phyloP scores from a whole-genome alignment of 2,888 invertebrate genomes.

The Cantharis nigra region DNA sequence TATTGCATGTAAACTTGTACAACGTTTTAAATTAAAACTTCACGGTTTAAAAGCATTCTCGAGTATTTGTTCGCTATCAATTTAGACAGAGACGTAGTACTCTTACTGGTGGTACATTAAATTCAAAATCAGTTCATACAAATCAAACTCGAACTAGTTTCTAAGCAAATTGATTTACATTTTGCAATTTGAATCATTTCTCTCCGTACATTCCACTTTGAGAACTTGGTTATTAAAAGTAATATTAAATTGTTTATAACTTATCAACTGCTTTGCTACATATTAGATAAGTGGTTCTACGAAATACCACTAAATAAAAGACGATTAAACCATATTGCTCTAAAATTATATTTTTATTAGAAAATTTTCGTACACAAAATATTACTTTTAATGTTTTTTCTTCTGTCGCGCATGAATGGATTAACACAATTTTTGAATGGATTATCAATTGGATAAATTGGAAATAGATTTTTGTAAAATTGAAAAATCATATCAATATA shows the following conservation, averaged over 20 bases:
- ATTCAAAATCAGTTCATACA: not conserved
- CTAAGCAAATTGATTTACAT: not conserved
- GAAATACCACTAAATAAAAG: not conserved
- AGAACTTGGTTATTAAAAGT: not conserved
- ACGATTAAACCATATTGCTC: not conserved
- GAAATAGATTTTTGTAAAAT: too few relatives aligned
- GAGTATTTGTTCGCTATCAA: not conserved
- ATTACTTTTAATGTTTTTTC: too few relatives aligned
- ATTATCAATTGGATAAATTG: too few relatives aligned
- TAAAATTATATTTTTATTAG: not conserved
- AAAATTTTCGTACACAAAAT: too few relatives aligned
- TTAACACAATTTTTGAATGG: too few relatives aligned
- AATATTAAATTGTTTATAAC: not conserved
- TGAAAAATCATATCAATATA: too few relatives aligned
- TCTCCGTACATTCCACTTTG: not conserved
- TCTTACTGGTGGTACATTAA: not conserved
- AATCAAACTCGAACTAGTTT: not conserved
- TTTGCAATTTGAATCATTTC: not conserved
- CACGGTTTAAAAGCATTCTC: not conserved
- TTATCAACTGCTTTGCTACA: not conserved
- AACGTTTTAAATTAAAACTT: conserved; percentile 2
- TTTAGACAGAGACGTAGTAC: not conserved
- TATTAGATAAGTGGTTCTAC: not conserved
- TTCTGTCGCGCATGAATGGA: too few relatives aligned
- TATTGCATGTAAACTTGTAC: conserved; percentile 22